These are phyloP conservation scores for Coenobita brevimanus DNA, from an alignment of 1,140 invertebrate species.

Conservation along the genomic window DNA sequence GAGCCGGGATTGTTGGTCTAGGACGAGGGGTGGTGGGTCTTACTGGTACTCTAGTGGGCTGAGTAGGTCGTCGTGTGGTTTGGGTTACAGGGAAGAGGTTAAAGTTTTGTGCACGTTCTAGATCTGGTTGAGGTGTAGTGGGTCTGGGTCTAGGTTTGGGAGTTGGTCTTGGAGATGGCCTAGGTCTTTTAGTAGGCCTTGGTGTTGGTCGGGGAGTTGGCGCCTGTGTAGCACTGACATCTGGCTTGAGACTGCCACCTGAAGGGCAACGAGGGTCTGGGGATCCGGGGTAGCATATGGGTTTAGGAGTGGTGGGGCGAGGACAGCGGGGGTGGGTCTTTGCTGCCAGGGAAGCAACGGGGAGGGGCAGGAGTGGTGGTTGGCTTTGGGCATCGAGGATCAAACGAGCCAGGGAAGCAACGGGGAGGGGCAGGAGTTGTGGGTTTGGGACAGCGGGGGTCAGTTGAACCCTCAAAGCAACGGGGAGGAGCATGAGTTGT, in stretches of 20 bases:
- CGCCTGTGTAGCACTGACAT: neutral
- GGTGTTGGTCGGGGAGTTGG: constrained; percentile 26
- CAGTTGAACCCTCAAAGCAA: constrained; percentile 35
- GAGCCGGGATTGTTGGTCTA: constrained; percentile 29
- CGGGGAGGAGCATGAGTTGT: constrained; percentile 34
- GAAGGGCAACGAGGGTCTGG: neutral
- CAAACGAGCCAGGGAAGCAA: constrained; percentile 38
- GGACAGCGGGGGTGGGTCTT: constrained; percentile 22
- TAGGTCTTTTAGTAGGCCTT: neutral
- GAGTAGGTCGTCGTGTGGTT: constrained; percentile 50
- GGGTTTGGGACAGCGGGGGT: constrained; percentile 40
- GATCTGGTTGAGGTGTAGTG: neutral
- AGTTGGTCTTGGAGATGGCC: no score
- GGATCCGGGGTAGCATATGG: constrained; percentile 2
- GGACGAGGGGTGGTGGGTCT: constrained; percentile 7
- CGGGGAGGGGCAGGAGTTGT: constrained; percentile 12
- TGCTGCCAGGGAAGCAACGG: constrained; percentile 31
- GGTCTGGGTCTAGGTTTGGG: no score
- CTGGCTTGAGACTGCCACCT: neutral
- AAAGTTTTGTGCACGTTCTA: constrained; percentile 72
- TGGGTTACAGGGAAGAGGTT: constrained; percentile 54
- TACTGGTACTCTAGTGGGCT: neutral
- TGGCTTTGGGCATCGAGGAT: constrained; percentile 40
- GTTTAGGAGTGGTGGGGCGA: constrained; percentile 6
- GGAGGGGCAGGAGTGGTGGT: neutral